phyloP scores from a whole-genome alignment of 2,113 vertebrate species.

The Phycodurus eques region DNA sequence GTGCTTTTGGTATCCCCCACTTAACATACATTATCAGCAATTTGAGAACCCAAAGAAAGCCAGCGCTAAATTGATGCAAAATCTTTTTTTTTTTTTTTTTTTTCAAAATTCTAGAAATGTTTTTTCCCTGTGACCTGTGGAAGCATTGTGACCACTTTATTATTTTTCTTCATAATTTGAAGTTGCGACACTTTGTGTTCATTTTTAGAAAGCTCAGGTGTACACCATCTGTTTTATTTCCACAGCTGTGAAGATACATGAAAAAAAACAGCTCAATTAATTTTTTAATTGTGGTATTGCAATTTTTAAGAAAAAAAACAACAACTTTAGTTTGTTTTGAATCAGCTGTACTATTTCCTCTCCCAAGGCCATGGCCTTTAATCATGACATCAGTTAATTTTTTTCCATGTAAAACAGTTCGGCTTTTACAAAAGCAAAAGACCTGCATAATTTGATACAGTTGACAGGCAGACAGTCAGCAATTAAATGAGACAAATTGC shows the following conservation, averaged over 20 bases:
- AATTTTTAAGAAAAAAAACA: background rate
- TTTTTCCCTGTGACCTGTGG: background rate
- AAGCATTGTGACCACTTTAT: background rate
- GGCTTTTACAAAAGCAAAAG: constrained; percentile 35
- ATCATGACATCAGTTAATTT: constrained; percentile 42
- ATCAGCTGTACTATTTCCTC: constrained; percentile 1
- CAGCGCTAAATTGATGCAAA: too few relatives aligned
- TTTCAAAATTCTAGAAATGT: too few relatives aligned
- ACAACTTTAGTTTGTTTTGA: background rate
- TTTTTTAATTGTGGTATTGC: background rate
- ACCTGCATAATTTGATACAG: constrained; percentile 43
- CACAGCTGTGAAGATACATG: background rate
- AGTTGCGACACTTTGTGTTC: constrained; percentile 47
- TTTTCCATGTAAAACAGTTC: constrained; percentile 20
- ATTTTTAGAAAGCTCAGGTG: background rate
- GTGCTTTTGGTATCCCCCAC: too few relatives aligned
- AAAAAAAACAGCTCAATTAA: background rate
- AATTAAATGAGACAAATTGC: constrained; percentile 63
- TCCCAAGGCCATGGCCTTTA: background rate
- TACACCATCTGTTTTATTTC: background rate
- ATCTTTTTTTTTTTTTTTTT: too few relatives aligned
- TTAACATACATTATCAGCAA: too few relatives aligned
- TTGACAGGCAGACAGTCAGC: constrained; percentile 41
- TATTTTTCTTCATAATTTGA: background rate
- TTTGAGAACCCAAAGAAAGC: too few relatives aligned